These are phyloP conservation scores for Steatornis caripensis DNA, from an alignment of 2,113 vertebrate species.

Conservation along the genomic window DNA sequence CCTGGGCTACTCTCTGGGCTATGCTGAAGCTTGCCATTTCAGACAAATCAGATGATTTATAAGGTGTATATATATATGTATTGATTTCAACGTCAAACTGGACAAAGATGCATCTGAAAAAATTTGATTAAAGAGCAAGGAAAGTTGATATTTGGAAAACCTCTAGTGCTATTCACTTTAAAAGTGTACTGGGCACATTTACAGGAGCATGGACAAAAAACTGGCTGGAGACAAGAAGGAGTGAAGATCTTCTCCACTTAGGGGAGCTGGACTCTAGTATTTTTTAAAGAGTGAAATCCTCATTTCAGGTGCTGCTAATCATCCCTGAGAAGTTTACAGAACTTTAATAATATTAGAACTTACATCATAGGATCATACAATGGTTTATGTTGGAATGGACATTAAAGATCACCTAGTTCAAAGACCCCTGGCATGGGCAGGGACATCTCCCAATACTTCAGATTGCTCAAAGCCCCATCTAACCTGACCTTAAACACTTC, in stretches of 20 bases:
- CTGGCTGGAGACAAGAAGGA: no score
- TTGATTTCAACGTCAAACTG: neutral
- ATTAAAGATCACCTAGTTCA: neutral
- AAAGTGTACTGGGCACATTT: rapidly evolving
- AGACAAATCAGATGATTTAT: neutral
- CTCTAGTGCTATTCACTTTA: neutral
- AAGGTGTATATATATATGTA: neutral
- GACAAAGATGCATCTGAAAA: neutral
- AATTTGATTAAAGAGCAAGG: neutral
- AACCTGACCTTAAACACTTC: neutral
- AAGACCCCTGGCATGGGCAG: rapidly evolving
- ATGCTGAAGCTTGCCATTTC: neutral
- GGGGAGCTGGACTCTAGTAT: neutral
- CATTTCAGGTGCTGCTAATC: neutral
- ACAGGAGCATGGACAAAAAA: neutral
- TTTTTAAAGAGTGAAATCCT: neutral
- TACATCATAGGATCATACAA: neutral
- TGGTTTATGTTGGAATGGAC: neutral
- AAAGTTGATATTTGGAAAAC: neutral
- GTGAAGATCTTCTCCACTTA: neutral
- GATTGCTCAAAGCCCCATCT: neutral
- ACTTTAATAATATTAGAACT: neutral
- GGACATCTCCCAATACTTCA: rapidly evolving
- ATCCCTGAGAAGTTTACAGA: neutral
- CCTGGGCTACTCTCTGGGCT: neutral